Evolutionary conservation across 2,797 vertebrate genomes (phyloP).

Genomic region (Myripristis murdjan): DNA sequence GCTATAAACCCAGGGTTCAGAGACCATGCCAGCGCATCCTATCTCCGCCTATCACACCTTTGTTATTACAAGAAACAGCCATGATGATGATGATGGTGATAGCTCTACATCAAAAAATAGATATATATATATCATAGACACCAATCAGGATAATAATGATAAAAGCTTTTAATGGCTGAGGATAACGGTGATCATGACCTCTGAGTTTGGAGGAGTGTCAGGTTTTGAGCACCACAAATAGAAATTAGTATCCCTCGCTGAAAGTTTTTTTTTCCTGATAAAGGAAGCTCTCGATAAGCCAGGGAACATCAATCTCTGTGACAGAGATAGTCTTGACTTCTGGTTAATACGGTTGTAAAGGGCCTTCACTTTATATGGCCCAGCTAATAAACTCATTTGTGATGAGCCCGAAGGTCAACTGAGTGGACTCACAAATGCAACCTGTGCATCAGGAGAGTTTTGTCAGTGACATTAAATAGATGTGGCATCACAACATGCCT

Average conservation of each 20-base stretch:
- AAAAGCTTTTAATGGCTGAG: constrained; percentile 51
- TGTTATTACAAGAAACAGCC: constrained; percentile 45
- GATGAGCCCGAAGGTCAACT: constrained; percentile 87
- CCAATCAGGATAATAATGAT: constrained; percentile 56
- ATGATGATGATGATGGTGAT: constrained; percentile 38
- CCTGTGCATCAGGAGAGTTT: constrained; percentile 38
- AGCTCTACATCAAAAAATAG: constrained; percentile 44
- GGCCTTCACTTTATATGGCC: constrained; percentile 78
- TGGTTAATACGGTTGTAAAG: constrained; percentile 83
- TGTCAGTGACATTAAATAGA: constrained; percentile 13
- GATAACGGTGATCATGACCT: constrained; percentile 55
- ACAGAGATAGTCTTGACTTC: constrained; percentile 76
- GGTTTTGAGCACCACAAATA: constrained; percentile 61
- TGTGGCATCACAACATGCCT: constrained; percentile 5
- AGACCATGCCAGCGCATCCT: constrained; percentile 72
- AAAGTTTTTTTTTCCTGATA: constrained; percentile 84
- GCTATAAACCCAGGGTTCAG: constrained; percentile 82
- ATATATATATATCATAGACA: constrained; percentile 52
- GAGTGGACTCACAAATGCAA: constrained; percentile 57
- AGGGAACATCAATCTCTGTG: constrained; percentile 80
- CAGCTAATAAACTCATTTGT: constrained; percentile 86
- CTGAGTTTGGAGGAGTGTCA: constrained; percentile 56
- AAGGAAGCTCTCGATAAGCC: constrained; percentile 78
- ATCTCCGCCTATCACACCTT: constrained; percentile 54
- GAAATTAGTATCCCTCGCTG: constrained; percentile 69